These are phyloP conservation scores for Littorina saxatilis DNA, from an alignment of 1,140 invertebrate genomes.

Conservation along the genomic window DNA sequence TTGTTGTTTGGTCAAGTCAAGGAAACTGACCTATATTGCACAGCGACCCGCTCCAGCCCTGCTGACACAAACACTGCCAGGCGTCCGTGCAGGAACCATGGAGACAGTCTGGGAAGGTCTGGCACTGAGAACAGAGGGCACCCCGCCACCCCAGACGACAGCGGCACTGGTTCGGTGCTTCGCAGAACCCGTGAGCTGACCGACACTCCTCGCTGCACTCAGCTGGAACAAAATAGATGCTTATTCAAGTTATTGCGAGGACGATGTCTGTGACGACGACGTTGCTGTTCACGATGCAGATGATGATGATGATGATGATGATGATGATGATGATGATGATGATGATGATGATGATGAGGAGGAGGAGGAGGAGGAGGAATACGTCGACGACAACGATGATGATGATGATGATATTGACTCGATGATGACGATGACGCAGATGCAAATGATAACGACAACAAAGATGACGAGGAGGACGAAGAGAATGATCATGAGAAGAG, in stretches of 20 bases:
- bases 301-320: slow-evolving; percentile 6
- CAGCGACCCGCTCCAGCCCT: slow-evolving; percentile 80
- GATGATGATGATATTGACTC: background rate
- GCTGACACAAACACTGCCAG: slow-evolving; percentile 78
- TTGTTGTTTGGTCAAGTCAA: too few species aligned
- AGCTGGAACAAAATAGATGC: slow-evolving; percentile 77
- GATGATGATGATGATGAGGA: too few species aligned
- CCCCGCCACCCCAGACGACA: slow-evolving; percentile 79
- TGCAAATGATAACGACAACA: background rate
- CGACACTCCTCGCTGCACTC: slow-evolving; percentile 93
- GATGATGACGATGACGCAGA: background rate
- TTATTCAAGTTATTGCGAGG: background rate
- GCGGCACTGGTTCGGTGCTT: slow-evolving; percentile 93
- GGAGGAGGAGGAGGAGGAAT: too few species aligned
- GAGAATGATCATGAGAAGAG: background rate
- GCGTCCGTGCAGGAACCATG: slow-evolving; percentile 77
- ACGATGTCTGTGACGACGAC: background rate
- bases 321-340: slow-evolving; percentile 2
- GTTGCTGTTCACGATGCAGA: too few species aligned
- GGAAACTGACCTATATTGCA: slow-evolving; percentile 78
- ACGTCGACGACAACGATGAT: background rate
- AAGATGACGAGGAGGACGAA: background rate
- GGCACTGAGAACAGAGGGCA: slow-evolving; percentile 76
- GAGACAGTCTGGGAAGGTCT: slow-evolving; percentile 77
- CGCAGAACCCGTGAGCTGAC: slow-evolving; percentile 90